Evolutionary conservation across 2,113 vertebrate species (phyloP).

Genomic region (Rostratula benghalensis): DNA sequence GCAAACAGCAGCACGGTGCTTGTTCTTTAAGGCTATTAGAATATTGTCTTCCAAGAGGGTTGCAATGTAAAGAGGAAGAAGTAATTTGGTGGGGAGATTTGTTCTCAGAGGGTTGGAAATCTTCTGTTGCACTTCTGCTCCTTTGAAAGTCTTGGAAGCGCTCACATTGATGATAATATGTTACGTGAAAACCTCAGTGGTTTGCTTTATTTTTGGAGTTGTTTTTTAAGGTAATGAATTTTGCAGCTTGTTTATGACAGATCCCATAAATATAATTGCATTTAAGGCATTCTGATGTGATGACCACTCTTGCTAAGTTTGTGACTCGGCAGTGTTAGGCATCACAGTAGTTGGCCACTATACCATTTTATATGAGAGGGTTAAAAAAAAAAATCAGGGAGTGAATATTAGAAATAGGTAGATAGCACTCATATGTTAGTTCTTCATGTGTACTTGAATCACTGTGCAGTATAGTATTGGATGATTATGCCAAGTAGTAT

Average conservation of each 20-base stretch:
- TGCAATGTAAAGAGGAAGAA: not conserved
- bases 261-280: not conserved
- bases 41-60: not conserved
- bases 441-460: not conserved
- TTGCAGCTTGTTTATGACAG: not conserved
- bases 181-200: not conserved
- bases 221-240: constrained; percentile 44
- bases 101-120: not conserved
- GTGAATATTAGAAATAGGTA: not conserved
- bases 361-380: not conserved
- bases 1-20: not conserved
- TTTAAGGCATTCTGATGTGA: constrained; percentile 3
- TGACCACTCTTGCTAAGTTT: not conserved
- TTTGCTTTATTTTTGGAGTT: constrained; percentile 49
- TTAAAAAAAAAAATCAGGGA: not conserved
- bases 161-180: not conserved
- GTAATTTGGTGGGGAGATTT: not conserved
- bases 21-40: not conserved
- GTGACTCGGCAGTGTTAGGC: not conserved
- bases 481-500: not conserved
- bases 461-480: not conserved
- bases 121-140: not conserved
- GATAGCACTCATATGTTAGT: not conserved
- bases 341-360: not conserved
- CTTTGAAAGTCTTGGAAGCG: not conserved